Percentiles rank a stretch among this genome's conserved stretches.
These are phyloP conservation scores for Sebastes trivittatus DNA, from an alignment of 2,797 vertebrate species.

Conservation along the genomic window DNA sequence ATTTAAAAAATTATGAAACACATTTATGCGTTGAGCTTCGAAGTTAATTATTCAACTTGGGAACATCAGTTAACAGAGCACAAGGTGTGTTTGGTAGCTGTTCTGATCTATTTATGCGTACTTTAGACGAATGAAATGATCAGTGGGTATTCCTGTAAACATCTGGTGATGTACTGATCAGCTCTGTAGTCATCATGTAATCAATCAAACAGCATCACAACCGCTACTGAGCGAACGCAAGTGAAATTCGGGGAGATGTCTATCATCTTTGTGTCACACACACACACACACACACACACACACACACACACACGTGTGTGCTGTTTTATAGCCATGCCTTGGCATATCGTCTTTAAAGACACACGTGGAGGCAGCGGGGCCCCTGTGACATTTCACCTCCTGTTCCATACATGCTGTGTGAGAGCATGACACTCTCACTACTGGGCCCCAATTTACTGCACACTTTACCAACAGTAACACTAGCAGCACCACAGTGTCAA, in stretches of 20 bases:
- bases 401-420: background rate
- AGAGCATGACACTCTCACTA: background rate
- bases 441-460: constrained; percentile 12
- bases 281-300: background rate
- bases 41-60: background rate
- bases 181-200: no score
- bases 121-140: background rate
- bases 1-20: background rate
- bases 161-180: background rate
- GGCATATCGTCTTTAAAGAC: constrained; percentile 2
- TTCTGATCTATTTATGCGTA: background rate
- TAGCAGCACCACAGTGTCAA: background rate
- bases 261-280: background rate
- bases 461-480: background rate
- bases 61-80: background rate
- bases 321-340: constrained; percentile 1
- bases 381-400: constrained; percentile 21
- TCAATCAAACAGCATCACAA: background rate
- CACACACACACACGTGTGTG: background rate
- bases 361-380: constrained; percentile 8
- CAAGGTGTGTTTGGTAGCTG: background rate
- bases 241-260: background rate
- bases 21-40: background rate
- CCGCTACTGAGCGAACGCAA: background rate
- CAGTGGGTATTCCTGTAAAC: background rate